phyloP scores from a whole-genome alignment of 2,888 invertebrate species.

The Thumatha senex region DNA sequence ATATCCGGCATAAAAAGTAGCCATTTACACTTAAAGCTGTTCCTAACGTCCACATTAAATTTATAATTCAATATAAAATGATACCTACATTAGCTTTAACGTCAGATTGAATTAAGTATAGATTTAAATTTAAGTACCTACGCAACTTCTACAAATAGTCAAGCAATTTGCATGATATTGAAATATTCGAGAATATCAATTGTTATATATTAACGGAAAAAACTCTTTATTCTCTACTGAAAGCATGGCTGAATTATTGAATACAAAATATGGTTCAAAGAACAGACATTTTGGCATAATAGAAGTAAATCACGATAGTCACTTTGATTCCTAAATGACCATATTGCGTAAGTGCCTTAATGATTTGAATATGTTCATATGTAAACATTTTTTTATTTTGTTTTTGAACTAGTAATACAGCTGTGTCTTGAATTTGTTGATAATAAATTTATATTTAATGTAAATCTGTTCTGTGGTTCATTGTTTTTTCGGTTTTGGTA shows the following conservation, averaged over 20 bases:
- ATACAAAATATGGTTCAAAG: conserved; percentile 48
- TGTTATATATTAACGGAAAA: no score
- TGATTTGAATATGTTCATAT: conserved; percentile 18
- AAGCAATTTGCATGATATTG: neutral
- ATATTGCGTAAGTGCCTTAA: conserved; percentile 23
- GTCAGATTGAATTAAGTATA: no score
- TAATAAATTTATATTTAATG: neutral
- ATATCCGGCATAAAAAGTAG: no score
- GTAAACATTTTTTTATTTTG: no score
- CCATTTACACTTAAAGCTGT: no score
- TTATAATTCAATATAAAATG: no score
- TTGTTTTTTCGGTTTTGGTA: neutral
- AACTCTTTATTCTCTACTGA: no score
- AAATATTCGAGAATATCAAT: neutral
- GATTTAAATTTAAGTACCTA: no score
- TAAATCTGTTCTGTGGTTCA: neutral
- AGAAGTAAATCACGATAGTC: conserved; percentile 44
- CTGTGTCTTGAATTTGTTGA: neutral
- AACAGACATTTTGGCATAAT: conserved; percentile 58
- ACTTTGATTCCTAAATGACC: conserved; percentile 34
- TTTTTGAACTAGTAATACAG: neutral
- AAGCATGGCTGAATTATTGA: no score
- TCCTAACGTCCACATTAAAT: no score
- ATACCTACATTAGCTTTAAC: no score
- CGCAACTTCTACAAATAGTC: no score